Base-by-base conservation (phyloP, 2,797 vertebrate species). In the Sciaenops ocellatus region DNA sequence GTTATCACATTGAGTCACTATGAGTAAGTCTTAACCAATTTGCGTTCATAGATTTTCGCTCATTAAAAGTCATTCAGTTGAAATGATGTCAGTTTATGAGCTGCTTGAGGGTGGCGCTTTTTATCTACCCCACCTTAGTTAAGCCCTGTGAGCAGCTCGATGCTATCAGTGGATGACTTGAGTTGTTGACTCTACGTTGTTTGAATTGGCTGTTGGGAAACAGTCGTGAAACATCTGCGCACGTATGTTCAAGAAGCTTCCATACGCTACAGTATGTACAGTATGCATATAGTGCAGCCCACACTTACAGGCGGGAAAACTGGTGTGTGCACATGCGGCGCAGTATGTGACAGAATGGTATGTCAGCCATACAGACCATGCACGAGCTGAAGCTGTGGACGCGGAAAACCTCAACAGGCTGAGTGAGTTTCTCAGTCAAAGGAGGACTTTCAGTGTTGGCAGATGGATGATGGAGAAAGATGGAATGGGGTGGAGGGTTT, bases 401-500 rank as follows among this genome's bases (percentile, higher is more conserved):
- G 79, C 79, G 47, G 73, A 69, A 78, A 68, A 82, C 79, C 77
- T 79, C 64, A 79, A 88, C 88, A 56, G 73, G 78, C 75, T 64
- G 82, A 89, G 87, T 90, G 85, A 82, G 88, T 86, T 92, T 83
- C 66, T 84, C 80, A 86, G 77, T 94, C 85, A 91, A 85, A 87
- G 51, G 57, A 82, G 42, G 62, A 89, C 87, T 87, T 85, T 90
- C 84, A 89, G 76, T 78, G 81, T 80, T 83, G 81, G 88, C 90
- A 91, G 89, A 93, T 90, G 78, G 89, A 84, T 86, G 85, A 82
- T 82, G 81, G 61, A 77, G 64, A 18, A 65, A 84, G 69, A 82
- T 79, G 34, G 66, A 88, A 78, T 62, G 71, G 86, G 85, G 80
- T 69, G 87, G 79, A 85, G 73, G 83, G 67, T 76, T 86, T 50